These are phyloP conservation scores for Centroberyx gerrardi DNA, from an alignment of 2,797 vertebrate species.

Conservation along the genomic window DNA sequence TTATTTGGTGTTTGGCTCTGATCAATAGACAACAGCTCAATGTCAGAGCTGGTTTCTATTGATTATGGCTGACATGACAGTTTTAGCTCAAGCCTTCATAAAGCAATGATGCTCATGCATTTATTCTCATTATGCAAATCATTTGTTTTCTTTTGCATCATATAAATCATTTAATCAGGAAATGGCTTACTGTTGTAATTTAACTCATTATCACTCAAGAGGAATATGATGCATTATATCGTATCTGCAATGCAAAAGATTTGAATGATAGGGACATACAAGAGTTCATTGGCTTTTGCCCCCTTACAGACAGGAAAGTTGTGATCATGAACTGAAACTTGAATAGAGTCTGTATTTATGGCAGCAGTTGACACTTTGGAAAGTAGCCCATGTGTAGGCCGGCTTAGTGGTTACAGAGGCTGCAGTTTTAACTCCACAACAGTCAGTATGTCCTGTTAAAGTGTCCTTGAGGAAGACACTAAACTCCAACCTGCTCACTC, in stretches of 20 bases:
- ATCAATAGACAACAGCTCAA: conserved; percentile 18
- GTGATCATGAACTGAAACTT: background rate
- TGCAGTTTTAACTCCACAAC: too few relatives aligned
- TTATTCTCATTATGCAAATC: conserved; percentile 1
- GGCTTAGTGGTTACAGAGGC: background rate
- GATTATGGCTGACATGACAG: conserved; percentile 14
- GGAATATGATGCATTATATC: background rate
- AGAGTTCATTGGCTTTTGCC: background rate
- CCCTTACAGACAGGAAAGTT: background rate
- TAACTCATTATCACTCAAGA: background rate
- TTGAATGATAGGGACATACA: background rate
- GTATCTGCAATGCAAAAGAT: background rate
- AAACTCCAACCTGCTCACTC: conserved; percentile 1
- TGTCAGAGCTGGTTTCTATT: conserved; percentile 25
- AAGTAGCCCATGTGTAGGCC: background rate
- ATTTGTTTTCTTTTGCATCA: conserved; percentile 24
- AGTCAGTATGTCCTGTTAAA: conserved; percentile 19
- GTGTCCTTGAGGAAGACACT: conserved; percentile 4
- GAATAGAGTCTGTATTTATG: background rate
- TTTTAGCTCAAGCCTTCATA: background rate
- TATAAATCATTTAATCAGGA: background rate
- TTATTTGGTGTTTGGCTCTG: conserved; percentile 30
- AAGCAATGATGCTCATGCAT: background rate
- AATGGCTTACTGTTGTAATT: background rate
- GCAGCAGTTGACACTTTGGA: too few relatives aligned